phyloP scores from a whole-genome alignment of 2,888 invertebrate genomes.

The Mimumesa dahlbomi region DNA sequence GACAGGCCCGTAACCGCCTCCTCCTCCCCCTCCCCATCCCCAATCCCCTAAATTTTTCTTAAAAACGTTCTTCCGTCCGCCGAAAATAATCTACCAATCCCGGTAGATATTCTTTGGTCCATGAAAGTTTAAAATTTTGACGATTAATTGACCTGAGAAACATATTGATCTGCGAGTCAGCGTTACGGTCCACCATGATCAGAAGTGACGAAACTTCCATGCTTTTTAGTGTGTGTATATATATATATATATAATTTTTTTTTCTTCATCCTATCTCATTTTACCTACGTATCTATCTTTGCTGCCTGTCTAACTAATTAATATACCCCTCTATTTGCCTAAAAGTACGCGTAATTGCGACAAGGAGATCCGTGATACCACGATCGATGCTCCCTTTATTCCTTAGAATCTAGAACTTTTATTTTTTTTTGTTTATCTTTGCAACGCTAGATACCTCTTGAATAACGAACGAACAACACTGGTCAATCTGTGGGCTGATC shows the following conservation, averaged over 20 bases:
- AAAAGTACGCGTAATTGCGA: conserved; percentile 53
- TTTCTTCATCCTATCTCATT: conserved; percentile 7
- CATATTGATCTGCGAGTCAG: conserved; percentile 45
- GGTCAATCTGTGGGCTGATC: conserved; percentile 58
- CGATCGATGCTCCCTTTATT: conserved; percentile 21
- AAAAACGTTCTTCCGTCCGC: conserved; percentile 9
- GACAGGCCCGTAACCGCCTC: conserved; percentile 27
- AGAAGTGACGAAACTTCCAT: conserved; percentile 5
- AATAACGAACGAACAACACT: conserved; percentile 67
- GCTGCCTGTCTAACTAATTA: conserved; percentile 64
- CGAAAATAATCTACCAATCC: conserved; percentile 45
- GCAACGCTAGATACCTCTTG: conserved; percentile 65
- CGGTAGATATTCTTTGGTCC: conserved; percentile 62
- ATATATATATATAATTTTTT: conserved; percentile 11
- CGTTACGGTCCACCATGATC: conserved; percentile 56
- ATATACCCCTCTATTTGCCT: conserved; percentile 58
- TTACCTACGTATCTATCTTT: conserved; percentile 54
- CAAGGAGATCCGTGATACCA: conserved; percentile 17
- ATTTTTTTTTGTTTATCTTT: conserved; percentile 62
- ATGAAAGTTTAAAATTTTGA: conserved; percentile 57
- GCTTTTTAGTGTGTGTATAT: too few species aligned
- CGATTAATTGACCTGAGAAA: conserved; percentile 64
- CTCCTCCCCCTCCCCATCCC: too few species aligned
- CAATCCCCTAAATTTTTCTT: neutral
- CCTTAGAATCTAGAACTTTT: conserved; percentile 52